phyloP scores from a whole-genome alignment of 1,140 invertebrate genomes.

The Dendroctonus valens region DNA sequence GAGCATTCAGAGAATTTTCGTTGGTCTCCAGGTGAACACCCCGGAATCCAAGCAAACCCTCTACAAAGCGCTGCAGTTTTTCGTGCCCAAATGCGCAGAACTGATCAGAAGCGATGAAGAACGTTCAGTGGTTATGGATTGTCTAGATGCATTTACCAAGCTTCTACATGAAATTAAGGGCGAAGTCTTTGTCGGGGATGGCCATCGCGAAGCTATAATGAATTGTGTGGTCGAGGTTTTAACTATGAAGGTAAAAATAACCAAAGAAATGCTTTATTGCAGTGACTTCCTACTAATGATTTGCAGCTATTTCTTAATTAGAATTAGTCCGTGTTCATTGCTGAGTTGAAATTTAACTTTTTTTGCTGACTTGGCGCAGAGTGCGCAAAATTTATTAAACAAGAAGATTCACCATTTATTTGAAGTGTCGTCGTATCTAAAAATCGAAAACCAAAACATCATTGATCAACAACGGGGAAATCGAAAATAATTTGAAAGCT shows the following conservation, averaged over 20 bases:
- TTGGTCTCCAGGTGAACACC: constrained; percentile 45
- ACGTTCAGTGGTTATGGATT: constrained; percentile 65
- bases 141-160: constrained; percentile 62
- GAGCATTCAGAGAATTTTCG: no score
- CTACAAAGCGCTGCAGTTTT: constrained; percentile 51
- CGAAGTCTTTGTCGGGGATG: constrained; percentile 58
- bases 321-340: no score
- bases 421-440: no score
- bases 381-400: no score
- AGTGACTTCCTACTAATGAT: no score
- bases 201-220: constrained; percentile 67
- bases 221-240: constrained; percentile 67
- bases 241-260: constrained; percentile 42
- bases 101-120: constrained; percentile 68
- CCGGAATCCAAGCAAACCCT: constrained; percentile 53
- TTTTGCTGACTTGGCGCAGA: no score
- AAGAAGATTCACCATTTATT: no score
- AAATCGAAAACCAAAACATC: no score
- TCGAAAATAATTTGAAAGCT: no score
- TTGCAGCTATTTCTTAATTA: neutral
- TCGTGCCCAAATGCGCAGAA: constrained; percentile 68
- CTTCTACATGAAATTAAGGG: constrained; percentile 61
- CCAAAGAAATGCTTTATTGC: neutral
- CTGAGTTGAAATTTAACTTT: no score
- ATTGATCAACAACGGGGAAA: no score